phyloP scores from a whole-genome alignment of 2,888 invertebrate genomes.

The Lycocerus yunnanus region DNA sequence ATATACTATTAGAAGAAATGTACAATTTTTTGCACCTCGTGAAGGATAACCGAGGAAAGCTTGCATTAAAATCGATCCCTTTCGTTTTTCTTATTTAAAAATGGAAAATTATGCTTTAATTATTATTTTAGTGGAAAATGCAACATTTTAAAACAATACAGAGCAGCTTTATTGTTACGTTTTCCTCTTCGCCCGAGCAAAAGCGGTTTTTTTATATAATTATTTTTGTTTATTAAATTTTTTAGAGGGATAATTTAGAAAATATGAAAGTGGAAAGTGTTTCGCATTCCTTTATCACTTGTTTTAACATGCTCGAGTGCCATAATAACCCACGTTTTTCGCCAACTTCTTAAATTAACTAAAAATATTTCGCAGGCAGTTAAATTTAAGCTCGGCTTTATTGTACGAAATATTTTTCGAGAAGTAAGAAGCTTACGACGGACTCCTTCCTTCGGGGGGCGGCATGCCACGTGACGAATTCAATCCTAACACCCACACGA shows the following conservation, averaged over 20 bases:
- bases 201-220: not conserved
- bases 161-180: not conserved
- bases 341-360: not conserved
- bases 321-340: slow-evolving; percentile 2
- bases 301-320: not conserved
- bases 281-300: not conserved
- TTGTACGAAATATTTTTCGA: not conserved
- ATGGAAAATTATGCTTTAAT: not conserved
- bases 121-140: not conserved
- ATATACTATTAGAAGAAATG: slow-evolving; percentile 31
- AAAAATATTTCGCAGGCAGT: not conserved
- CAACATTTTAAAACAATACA: not conserved
- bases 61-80: not conserved
- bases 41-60: not conserved
- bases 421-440: not conserved
- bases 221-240: not conserved
- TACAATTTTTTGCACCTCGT: not conserved
- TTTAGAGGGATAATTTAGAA: not conserved
- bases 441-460: not conserved
- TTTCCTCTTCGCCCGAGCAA: not conserved
- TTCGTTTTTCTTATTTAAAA: not conserved
- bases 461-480: not conserved
- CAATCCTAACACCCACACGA: not conserved
- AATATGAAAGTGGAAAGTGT: not conserved
- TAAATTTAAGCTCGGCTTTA: not conserved